Evolutionary conservation across 2,113 vertebrate genomes (phyloP), one percentile per base, ranked within the genome.

Genomic region (Polypterus bichir): DNA sequence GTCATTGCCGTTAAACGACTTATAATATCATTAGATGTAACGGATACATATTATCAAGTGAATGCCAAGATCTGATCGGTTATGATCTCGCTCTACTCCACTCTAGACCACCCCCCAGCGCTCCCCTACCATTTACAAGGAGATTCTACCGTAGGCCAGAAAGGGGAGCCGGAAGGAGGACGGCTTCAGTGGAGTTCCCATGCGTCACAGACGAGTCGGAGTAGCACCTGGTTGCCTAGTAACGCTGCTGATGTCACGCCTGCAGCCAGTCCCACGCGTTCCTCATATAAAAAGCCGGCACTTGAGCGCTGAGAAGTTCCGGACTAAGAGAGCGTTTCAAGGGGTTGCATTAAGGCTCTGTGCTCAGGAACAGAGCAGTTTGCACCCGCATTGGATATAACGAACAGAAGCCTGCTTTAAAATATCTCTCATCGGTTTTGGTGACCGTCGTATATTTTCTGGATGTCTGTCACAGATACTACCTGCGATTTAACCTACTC

Each of bases 401-500:
- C 27, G 27, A 27, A 27, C 27, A 27, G 27, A 27, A 27, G 27
- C 27, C 27, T 27, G 27, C 27, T 54, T n/a, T 55, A 49, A 5
- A 47, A 5, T 5, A 44, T 46, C n/a, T 48, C 59, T n/a, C 7
- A 0, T 27, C 2, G n/a, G 27, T 7, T 9, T 11, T 9, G 49
- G 27, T 27, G 27, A 27, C 27, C 27, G 27, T 27, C 27, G 27
- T 2, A 1, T 47, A 7, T 9, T 4, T 27, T 7, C 7, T 8
- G 47, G 46, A 88, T 88, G 86, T 82, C 78, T 47, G 75, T 87
- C 55, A 88, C 85, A 1, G 76, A 86, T 47, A 79, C 81, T 63
- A 77, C 79, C 74, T 86, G 81, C 11, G 84, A 87, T 11, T 65
- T 88, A 4, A 86, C 85, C 27, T 88, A 87, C 73, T 88, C 83